A percentile compares a stretch with the other conserved stretches of the same genome.
phyloP scores from a whole-genome alignment of 2,888 invertebrate genomes.

The Mythimna pallens region DNA sequence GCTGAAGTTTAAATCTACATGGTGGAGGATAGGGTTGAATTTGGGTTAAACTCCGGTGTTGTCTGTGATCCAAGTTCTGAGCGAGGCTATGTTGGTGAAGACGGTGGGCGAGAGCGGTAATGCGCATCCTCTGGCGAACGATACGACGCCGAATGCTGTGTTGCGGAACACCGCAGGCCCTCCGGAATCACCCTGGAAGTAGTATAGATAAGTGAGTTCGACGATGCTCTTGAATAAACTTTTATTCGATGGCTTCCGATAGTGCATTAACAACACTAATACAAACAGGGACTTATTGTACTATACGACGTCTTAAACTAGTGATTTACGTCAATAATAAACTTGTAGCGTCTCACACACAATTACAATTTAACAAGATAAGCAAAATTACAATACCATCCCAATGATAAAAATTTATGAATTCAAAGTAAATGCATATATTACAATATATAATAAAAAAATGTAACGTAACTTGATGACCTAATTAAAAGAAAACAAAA shows the following conservation, averaged over 20 bases:
- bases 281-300: no score
- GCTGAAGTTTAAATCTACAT: constrained; percentile 51
- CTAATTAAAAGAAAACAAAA: no score
- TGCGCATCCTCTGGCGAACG: constrained; percentile 88
- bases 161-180: constrained; percentile 88
- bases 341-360: no score
- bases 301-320: no score
- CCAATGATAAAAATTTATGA: no score
- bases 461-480: no score
- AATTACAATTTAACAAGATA: no score
- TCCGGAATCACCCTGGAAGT: constrained; percentile 86
- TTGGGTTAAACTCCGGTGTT: constrained; percentile 82
- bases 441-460: no score
- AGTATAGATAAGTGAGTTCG: constrained; percentile 9
- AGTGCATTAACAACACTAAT: no score
- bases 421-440: no score
- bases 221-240: not conserved
- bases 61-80: constrained; percentile 84
- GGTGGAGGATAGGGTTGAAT: constrained; percentile 43
- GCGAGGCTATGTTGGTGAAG: constrained; percentile 85
- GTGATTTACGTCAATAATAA: no score
- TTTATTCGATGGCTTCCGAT: not conserved
- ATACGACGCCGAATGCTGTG: constrained; percentile 86
- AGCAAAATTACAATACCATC: no score
- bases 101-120: constrained; percentile 87